Evolutionary conservation across 1,140 invertebrate species (phyloP).

Genomic region (Pachyrhynchus sulphureomaculatus): DNA sequence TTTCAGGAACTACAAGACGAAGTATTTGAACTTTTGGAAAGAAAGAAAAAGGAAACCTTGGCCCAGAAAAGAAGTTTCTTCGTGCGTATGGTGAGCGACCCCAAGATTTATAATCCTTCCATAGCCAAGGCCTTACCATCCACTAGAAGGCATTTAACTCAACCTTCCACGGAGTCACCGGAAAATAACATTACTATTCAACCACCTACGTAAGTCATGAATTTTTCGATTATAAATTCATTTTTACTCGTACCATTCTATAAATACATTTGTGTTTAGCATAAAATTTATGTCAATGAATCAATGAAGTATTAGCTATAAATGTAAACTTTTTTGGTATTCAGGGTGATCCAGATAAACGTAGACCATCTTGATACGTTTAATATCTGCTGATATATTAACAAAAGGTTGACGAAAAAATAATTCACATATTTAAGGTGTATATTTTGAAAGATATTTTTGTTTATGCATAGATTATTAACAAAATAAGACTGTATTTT

Average conservation of each 20-base stretch:
- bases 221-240: not conserved
- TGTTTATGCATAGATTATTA: too few relatives aligned
- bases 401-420: too few relatives aligned
- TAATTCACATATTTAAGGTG: too few relatives aligned
- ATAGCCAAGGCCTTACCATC: conserved; percentile 70
- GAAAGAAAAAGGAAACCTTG: conserved; percentile 71
- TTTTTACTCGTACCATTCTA: not conserved
- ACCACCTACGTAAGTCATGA: conserved; percentile 50
- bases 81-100: conserved; percentile 95
- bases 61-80: conserved; percentile 92
- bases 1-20: conserved; percentile 67
- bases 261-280: not conserved
- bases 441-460: too few relatives aligned
- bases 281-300: not conserved
- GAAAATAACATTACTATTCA: conserved; percentile 52
- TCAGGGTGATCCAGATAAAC: too few relatives aligned
- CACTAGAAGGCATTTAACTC: conserved; percentile 54
- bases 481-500: too few relatives aligned
- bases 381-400: too few relatives aligned
- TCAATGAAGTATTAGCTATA: too few relatives aligned
- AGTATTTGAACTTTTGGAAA: conserved; percentile 64
- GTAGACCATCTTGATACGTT: too few relatives aligned
- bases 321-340: too few relatives aligned
- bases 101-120: conserved; percentile 92
- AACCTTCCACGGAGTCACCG: conserved; percentile 49